Percentiles rank a stretch among this genome's conserved stretches.
Evolutionary conservation across 2,113 vertebrate genomes (phyloP).

Genomic region (Campylorhamphus procurvoides): DNA sequence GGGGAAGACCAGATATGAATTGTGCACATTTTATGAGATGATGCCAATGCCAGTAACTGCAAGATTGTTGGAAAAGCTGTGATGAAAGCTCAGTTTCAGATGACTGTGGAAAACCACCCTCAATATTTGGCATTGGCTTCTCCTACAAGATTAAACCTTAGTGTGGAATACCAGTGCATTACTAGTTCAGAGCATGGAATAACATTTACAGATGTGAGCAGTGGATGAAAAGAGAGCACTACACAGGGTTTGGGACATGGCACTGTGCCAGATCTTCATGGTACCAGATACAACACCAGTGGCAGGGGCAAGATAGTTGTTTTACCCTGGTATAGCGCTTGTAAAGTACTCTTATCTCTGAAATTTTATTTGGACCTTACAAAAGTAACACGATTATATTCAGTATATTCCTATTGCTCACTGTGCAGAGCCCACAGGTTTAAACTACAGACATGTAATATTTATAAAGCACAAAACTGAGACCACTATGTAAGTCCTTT

Average conservation of each 20-base stretch:
- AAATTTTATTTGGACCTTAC: neutral
- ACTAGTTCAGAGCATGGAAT: neutral
- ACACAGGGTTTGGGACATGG: rapidly evolving
- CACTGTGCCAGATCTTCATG: neutral
- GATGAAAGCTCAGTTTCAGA: neutral
- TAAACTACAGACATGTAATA: neutral
- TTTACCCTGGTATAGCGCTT: neutral
- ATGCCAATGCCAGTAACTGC: neutral
- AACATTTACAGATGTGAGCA: neutral
- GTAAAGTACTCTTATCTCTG: neutral
- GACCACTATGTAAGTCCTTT: neutral
- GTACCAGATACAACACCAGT: neutral
- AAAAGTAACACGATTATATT: neutral
- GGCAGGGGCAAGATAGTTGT: neutral
- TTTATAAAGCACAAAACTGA: neutral
- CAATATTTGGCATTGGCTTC: neutral
- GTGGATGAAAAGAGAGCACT: neutral
- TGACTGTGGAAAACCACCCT: neutral
- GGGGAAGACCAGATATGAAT: neutral
- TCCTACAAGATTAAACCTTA: too few species aligned
- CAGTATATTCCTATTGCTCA: neutral
- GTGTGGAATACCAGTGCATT: neutral
- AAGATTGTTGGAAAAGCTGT: neutral
- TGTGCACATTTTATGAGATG: neutral
- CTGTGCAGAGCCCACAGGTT: neutral